These are phyloP conservation scores for Melitaea athalia DNA, from an alignment of 2,888 invertebrate species.

Conservation along the genomic window DNA sequence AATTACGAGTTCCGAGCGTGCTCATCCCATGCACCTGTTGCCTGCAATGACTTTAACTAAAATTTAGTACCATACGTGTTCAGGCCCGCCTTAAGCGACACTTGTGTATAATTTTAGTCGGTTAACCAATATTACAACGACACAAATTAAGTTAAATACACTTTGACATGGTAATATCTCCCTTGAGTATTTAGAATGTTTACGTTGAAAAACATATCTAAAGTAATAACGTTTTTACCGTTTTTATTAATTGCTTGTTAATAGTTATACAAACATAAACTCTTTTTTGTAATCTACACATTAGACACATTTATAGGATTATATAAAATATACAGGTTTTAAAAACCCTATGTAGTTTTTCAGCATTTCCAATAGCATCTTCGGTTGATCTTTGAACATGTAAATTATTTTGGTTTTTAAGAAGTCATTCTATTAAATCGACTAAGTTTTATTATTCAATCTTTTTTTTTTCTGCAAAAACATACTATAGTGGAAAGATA, in stretches of 20 bases:
- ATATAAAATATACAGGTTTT: too few relatives aligned
- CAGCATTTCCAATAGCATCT: too few relatives aligned
- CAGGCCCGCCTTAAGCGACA: conserved; percentile 61
- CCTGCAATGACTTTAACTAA: conserved; percentile 69
- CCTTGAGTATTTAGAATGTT: not conserved
- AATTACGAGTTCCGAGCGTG: conserved; percentile 69
- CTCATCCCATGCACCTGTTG: conserved; percentile 78
- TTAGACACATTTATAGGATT: too few relatives aligned
- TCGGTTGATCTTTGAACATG: too few relatives aligned
- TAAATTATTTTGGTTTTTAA: too few relatives aligned
- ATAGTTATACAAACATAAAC: too few relatives aligned
- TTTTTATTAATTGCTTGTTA: not conserved
- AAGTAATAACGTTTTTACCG: not conserved
- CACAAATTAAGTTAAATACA: conserved; percentile 30
- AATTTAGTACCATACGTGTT: conserved; percentile 77
- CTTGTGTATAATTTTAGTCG: conserved; percentile 73
- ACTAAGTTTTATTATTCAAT: too few relatives aligned
- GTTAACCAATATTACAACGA: conserved; percentile 63
- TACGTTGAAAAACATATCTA: not conserved
- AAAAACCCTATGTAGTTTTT: too few relatives aligned
- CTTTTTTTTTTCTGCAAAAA: too few relatives aligned
- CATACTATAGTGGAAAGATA: too few relatives aligned
- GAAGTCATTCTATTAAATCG: too few relatives aligned
- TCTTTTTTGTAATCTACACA: too few relatives aligned
- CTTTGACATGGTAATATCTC: conserved; percentile 9